phyloP scores from a whole-genome alignment of 2,888 invertebrate species.

The Caenorhabditis panamensis region DNA sequence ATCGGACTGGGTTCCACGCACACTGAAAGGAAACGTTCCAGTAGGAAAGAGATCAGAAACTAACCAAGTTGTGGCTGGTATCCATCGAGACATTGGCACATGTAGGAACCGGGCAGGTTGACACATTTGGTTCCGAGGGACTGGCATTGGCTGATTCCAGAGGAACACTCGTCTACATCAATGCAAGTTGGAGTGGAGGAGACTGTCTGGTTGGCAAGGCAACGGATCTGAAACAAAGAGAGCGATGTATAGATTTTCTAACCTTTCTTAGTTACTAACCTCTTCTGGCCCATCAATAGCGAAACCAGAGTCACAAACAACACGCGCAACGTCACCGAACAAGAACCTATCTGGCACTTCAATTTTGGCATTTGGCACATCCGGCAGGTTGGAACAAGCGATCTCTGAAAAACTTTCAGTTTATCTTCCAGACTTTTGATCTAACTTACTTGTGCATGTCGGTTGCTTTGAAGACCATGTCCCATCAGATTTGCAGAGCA shows the following conservation, averaged over 20 bases:
- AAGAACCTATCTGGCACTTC: slow-evolving; percentile 63
- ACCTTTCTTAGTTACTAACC: slow-evolving; percentile 41
- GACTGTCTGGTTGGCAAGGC: slow-evolving; percentile 80
- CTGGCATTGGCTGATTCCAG: slow-evolving; percentile 75
- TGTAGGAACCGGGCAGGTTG: slow-evolving; percentile 80
- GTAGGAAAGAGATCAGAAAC: not conserved
- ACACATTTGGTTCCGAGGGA: slow-evolving; percentile 70
- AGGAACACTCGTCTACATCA: slow-evolving; percentile 80
- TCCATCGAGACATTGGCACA: slow-evolving; percentile 78
- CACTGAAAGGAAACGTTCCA: slow-evolving; percentile 21
- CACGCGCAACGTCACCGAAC: slow-evolving; percentile 78
- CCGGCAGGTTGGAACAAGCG: slow-evolving; percentile 75
- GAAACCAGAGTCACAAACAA: slow-evolving; percentile 78
- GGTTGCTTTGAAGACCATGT: slow-evolving; percentile 94
- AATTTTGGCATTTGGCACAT: slow-evolving; percentile 75
- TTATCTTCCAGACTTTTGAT: not conserved
- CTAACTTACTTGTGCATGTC: slow-evolving; percentile 90
- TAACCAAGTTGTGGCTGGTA: slow-evolving; percentile 79
- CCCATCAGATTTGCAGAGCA: slow-evolving; percentile 92
- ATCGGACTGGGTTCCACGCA: slow-evolving; percentile 53
- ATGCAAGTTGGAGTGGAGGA: slow-evolving; percentile 75
- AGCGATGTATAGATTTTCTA: not conserved
- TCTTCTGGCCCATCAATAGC: slow-evolving; percentile 74
- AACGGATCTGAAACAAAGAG: slow-evolving; percentile 71
- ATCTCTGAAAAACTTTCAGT: slow-evolving; percentile 70